A percentile compares a stretch with the other conserved stretches of the same genome.
Conservation (phyloP, 2,888 invertebrate genomes). For the Drosophila barbarae region DNA sequence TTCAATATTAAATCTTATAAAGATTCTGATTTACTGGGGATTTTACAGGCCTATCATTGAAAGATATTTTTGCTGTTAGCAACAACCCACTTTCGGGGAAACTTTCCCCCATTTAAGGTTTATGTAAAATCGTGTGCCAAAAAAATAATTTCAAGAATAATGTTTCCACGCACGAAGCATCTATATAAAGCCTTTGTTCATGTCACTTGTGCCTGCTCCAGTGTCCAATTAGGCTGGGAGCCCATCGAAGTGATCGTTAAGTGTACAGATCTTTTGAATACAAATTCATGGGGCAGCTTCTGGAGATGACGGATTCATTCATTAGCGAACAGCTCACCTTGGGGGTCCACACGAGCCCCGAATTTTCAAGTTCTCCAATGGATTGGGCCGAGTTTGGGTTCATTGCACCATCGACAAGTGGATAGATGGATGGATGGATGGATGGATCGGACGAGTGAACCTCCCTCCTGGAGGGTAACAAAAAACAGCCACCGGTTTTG, state of each 20-base stretch:
- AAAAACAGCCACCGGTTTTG: slow-evolving; percentile 67
- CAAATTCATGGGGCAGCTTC: slow-evolving; percentile 32
- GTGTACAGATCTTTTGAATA: slow-evolving; percentile 22
- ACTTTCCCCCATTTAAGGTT: slow-evolving; percentile 2
- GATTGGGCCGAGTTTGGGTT: slow-evolving; percentile 46
- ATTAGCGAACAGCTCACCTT: slow-evolving; percentile 33
- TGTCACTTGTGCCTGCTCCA: background rate
- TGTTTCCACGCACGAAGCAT: background rate
- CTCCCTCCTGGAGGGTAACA: slow-evolving; percentile 24
- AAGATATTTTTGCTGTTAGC: background rate
- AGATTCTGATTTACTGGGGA: background rate
- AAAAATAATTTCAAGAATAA: background rate
- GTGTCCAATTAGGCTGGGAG: background rate
- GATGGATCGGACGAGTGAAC: background rate
- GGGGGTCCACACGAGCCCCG: slow-evolving; percentile 38
- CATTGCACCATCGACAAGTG: slow-evolving; percentile 54
- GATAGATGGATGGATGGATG: background rate
- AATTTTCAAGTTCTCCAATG: slow-evolving; percentile 1
- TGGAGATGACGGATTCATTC: slow-evolving; percentile 33
- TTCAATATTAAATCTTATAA: no score
- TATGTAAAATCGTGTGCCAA: slow-evolving; percentile 3
- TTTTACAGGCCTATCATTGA: no score
- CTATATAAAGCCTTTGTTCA: background rate
- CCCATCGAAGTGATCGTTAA: slow-evolving; percentile 1
- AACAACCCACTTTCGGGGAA: background rate